Evolutionary conservation across 2,888 invertebrate species (phyloP), one percentile per base, ranked within the genome.

Genomic region (Abrostola tripartita): DNA sequence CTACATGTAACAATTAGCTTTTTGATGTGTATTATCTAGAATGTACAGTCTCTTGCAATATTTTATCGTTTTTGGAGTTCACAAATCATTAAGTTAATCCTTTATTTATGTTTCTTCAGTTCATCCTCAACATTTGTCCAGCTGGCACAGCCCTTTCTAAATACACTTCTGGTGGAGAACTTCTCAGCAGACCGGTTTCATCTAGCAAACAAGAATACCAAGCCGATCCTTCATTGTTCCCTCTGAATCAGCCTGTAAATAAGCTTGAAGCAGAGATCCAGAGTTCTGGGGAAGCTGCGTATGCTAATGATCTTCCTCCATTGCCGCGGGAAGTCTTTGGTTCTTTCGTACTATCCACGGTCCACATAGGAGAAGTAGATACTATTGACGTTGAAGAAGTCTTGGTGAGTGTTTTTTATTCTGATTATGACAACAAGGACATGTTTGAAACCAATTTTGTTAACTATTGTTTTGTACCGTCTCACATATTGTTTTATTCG

Each of bases 161-260:
- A 44, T 88, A 94, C 50, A 87, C 86, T 8, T 95, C 95, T 52
- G 97, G 96, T 0, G 95, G 94, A 0, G 63, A 79, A 0, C 80
- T 95, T 1, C 82, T 96, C 11, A 78, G 88, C 7, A 95, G 97
- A 5, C 95, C 95, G 0, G 81, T 97, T 0, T 97, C 97, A 0
- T 93, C 91, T 0, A 97, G 96, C 0, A 92, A 89, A 36, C 97
- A 91, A 65, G 82, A 85, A 5, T 97, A 92, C 79, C 96, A 96
- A 75, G 96, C 96, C 0, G 95, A 97, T 76, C 89, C 95, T 41
- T 89, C 93, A 0, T 81, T 96, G 37, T 97, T 96, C 92, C 97
- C 97, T 0, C 81, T 97, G n/a, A 96, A 96, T 78, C 88, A 97
- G 83, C 96, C 97, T 0, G 86, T 97, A 5, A 92, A 95, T 0